A percentile compares a stretch with the other conserved stretches of the same genome.
These are phyloP conservation scores for Himalopsyche japonica DNA, from an alignment of 2,888 invertebrate genomes.

Conservation along the genomic window DNA sequence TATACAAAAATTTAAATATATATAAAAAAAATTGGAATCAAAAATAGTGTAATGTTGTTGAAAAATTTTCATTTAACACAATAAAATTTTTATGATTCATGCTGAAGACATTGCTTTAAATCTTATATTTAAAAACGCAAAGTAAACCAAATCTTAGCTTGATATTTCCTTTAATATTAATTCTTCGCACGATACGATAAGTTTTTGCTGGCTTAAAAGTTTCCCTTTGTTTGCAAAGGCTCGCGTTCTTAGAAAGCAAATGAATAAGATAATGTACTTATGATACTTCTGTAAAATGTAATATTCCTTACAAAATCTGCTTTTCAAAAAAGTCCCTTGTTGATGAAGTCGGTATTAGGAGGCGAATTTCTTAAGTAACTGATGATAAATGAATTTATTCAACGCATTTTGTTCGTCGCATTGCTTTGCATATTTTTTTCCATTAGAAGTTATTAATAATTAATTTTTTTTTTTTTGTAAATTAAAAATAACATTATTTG, in stretches of 20 bases:
- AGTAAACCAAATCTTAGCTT: neutral
- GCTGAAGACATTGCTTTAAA: neutral
- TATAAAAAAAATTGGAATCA: too few relatives aligned
- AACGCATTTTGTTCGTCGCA: neutral
- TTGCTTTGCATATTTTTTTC: neutral
- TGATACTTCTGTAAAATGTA: neutral
- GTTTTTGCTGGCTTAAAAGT: conserved; percentile 11
- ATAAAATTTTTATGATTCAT: too few relatives aligned
- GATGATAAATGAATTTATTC: neutral
- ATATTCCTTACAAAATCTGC: neutral
- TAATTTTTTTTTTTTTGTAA: too few relatives aligned
- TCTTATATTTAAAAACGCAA: neutral
- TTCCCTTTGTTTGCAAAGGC: conserved; percentile 6
- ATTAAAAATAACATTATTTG: too few relatives aligned
- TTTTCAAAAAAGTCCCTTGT: neutral
- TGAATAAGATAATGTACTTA: conserved; percentile 10
- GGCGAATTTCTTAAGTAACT: neutral
- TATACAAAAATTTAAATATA: too few relatives aligned
- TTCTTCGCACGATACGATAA: conserved; percentile 5
- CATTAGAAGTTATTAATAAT: too few relatives aligned
- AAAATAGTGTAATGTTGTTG: too few relatives aligned
- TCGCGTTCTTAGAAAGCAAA: neutral
- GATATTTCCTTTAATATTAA: neutral
- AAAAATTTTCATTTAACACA: too few relatives aligned
- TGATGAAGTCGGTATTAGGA: neutral